A percentile compares a stretch with the other conserved stretches of the same genome.
phyloP scores from a whole-genome alignment of 2,113 vertebrate species.

The Macquaria australasica region DNA sequence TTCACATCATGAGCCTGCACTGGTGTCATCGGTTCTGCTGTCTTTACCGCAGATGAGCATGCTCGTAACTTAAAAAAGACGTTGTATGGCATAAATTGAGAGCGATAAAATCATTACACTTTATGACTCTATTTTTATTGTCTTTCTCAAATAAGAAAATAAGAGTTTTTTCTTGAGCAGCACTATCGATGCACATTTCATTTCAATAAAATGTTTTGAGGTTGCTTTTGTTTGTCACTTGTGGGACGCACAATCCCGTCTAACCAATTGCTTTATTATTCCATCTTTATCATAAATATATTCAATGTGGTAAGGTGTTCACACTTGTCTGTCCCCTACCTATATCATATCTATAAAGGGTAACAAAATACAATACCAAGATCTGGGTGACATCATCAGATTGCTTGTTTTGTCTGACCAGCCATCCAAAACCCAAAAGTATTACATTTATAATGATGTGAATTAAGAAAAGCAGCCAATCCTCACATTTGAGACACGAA shows the following conservation, averaged over 20 bases:
- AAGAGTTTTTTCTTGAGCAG: neutral
- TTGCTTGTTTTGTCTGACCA: neutral
- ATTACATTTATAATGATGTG: neutral
- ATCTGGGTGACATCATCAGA: neutral
- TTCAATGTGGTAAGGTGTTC: neutral
- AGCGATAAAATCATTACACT: too few relatives aligned
- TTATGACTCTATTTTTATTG: too few relatives aligned
- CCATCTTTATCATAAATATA: neutral
- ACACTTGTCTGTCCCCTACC: neutral
- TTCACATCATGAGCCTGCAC: neutral
- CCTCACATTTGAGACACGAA: neutral
- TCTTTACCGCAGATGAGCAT: neutral
- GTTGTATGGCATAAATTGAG: too few relatives aligned
- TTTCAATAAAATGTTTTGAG: neutral
- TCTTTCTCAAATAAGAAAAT: conserved; percentile 4
- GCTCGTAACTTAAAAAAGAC: neutral
- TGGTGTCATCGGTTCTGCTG: neutral
- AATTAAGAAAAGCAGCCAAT: neutral
- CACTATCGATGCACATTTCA: neutral
- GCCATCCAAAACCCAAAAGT: neutral
- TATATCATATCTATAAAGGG: neutral
- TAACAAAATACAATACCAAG: neutral
- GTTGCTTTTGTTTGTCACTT: neutral
- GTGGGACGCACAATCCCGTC: neutral
- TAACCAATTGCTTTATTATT: neutral